These are phyloP conservation scores for Eulemur rubriventer DNA, from an alignment of 2,797 vertebrate genomes.

Conservation along the genomic window DNA sequence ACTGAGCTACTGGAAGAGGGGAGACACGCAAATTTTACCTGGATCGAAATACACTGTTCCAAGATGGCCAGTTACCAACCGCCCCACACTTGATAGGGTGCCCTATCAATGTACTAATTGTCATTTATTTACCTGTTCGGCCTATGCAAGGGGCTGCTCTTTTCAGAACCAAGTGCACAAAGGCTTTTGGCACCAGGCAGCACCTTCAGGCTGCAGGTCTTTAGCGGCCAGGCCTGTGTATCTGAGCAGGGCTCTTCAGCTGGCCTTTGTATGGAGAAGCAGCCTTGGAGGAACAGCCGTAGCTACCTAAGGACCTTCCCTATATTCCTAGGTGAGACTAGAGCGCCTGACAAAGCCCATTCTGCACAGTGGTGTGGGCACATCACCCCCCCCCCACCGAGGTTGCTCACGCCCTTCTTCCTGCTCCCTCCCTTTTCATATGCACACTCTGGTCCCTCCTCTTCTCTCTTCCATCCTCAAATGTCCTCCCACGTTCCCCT, in stretches of 20 bases:
- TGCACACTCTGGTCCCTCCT: background rate
- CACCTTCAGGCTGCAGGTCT: background rate
- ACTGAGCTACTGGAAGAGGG: background rate
- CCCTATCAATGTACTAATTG: background rate
- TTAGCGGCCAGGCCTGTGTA: background rate
- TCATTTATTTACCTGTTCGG: background rate
- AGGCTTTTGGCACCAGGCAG: background rate
- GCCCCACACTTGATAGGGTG: background rate
- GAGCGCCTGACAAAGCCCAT: accelerated
- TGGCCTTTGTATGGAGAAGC: background rate
- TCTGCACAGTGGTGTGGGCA: accelerated
- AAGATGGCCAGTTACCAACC: background rate
- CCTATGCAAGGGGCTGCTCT: background rate
- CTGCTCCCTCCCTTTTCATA: background rate
- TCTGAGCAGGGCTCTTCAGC: background rate
- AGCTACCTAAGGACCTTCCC: background rate
- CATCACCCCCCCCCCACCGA: background rate
- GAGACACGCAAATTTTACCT: background rate
- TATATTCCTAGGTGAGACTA: background rate
- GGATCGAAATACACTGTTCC: background rate
- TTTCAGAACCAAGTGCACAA: background rate
- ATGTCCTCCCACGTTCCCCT: background rate
- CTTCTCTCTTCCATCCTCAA: background rate
- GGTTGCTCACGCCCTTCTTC: background rate
- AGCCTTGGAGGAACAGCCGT: background rate